Base-by-base conservation (phyloP, 1,140 invertebrate species). In the Drosophila busckii region DNA sequence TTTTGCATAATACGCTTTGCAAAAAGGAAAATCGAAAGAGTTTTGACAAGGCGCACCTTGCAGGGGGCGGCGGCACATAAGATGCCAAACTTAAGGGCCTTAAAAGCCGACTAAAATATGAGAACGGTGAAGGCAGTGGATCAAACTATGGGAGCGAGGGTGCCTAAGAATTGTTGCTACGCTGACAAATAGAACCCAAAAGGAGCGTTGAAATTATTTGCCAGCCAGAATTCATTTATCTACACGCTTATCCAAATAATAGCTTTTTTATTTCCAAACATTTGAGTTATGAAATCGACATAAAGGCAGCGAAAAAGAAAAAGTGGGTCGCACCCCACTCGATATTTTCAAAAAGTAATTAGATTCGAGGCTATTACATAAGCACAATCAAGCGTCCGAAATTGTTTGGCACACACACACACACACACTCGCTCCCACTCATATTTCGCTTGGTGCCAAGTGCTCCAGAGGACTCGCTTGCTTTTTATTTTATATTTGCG, bases 301-400 rank as follows among this genome's bases (percentile, higher is more conserved):
- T 52, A 60, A 28, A 41, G 20, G 17, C 8, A 20, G 7, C 10
- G 19, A 46, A n/a, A 45, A 20, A 16, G 25, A 29, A 13, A 22
- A 42, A 35, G 19, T 13, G 25, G 19, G 28, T 12, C 25, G 25
- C 23, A 32, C 44, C 46, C 44, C 38, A 28, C 56, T 59, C 32
- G 71, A 76, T 67, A 63, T 80, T 70, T 63, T 80, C 63, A 64
- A 78, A 70, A 82, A 75, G 75, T 82, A 82, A 82, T 82, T 82
- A 82, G 76, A 82, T 82, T 82, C 69, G 44, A 83, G 61, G 75
- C 54, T 75, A 75, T 83, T 83, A 70, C 61, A 75, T 59, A 82
- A 83, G 65, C 69, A 49, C 56, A 73, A 82, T 65, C 75, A 68
- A 65, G 62, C 62, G 56, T 52, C 58, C 67, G 53, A 56, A 70